These are phyloP conservation scores for Sebastes kiyomatsui DNA, from an alignment of 2,797 vertebrate species.

Conservation along the genomic window DNA sequence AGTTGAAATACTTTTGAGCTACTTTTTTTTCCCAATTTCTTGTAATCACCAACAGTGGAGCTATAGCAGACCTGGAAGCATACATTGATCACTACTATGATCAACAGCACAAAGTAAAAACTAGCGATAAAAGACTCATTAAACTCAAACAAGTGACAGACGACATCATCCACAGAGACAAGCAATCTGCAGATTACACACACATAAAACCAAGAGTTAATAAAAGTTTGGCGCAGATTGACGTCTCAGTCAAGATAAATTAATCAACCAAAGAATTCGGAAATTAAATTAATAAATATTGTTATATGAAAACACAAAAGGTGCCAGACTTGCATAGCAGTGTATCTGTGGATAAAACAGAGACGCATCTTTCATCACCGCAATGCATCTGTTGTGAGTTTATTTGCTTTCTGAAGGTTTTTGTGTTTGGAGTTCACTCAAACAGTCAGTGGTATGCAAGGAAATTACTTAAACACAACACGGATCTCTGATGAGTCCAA, in stretches of 20 bases:
- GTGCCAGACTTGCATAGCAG: conserved; percentile 5
- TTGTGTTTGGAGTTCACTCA: conserved; percentile 42
- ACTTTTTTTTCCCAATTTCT: background rate
- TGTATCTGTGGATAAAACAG: conserved; percentile 19
- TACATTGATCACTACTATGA: background rate
- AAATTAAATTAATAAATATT: background rate
- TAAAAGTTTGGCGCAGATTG: background rate
- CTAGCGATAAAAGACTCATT: background rate
- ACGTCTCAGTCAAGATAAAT: background rate
- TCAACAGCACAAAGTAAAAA: background rate
- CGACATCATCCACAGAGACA: too few species aligned
- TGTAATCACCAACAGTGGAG: background rate
- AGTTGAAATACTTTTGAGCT: background rate
- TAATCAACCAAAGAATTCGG: background rate
- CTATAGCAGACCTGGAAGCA: background rate
- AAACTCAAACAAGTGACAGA: too few species aligned
- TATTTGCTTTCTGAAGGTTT: conserved; percentile 57
- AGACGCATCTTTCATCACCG: conserved; percentile 46
- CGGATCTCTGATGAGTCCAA: conserved; percentile 3
- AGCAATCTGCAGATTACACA: too few species aligned
- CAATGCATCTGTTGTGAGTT: conserved; percentile 63
- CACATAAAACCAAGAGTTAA: background rate
- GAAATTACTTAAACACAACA: conserved; percentile 30
- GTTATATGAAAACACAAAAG: background rate
- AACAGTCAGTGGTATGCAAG: conserved; percentile 17